These are phyloP conservation scores for Papilio polyxenes DNA, from an alignment of 1,140 invertebrate genomes.

Conservation along the genomic window DNA sequence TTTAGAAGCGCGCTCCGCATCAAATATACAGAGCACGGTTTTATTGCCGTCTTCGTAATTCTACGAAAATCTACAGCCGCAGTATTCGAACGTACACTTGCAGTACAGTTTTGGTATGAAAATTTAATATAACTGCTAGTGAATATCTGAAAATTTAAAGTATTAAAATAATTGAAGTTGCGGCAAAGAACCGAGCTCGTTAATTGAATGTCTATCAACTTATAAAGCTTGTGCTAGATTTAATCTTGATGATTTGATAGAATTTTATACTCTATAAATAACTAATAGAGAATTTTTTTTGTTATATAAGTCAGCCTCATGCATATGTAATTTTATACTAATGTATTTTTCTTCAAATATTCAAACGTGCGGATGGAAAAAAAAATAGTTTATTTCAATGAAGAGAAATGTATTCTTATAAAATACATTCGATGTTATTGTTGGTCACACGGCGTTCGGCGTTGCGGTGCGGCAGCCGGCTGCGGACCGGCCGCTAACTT, in stretches of 20 bases:
- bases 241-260: not conserved
- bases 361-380: too few species aligned
- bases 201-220: not conserved
- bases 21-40: not conserved
- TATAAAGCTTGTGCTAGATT: not conserved
- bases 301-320: too few species aligned
- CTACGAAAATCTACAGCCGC: not conserved
- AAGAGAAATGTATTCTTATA: too few species aligned
- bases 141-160: not conserved
- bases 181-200: not conserved
- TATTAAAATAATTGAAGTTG: not conserved
- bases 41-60: slow-evolving; percentile 11
- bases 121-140: not conserved
- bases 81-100: not conserved
- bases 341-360: too few species aligned
- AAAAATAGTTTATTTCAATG: too few species aligned
- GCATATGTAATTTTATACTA: too few species aligned
- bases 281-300: not conserved
- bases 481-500: not conserved
- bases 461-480: not conserved
- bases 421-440: not conserved
- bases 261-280: not conserved
- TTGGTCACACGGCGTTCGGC: not conserved
- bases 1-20: not conserved
- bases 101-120: not conserved